phyloP scores from a whole-genome alignment of 2,113 vertebrate genomes.

The Phalacrocorax carbo region DNA sequence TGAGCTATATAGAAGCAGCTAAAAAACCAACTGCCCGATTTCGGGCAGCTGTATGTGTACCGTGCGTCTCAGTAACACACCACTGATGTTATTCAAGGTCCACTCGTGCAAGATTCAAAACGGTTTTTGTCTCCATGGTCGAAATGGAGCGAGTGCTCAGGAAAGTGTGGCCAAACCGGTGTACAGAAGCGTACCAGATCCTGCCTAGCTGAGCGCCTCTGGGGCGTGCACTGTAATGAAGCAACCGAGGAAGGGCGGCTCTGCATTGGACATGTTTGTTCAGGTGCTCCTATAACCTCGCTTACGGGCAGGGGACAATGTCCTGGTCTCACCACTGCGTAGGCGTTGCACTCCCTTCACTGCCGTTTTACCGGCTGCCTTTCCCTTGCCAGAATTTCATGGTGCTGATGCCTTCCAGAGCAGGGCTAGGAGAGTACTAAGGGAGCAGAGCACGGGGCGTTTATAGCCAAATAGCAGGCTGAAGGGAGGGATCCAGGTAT shows the following conservation, averaged over 20 bases:
- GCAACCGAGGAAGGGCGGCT: conserved; percentile 81
- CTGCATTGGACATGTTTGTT: conserved; percentile 83
- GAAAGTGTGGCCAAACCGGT: conserved; percentile 82
- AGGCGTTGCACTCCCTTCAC: background rate
- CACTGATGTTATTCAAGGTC: conserved; percentile 66
- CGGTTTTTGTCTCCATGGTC: conserved; percentile 87
- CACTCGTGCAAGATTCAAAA: conserved; percentile 49
- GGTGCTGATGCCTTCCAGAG: rapidly evolving
- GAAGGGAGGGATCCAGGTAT: background rate
- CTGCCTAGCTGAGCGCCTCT: conserved; percentile 76
- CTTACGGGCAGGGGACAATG: background rate
- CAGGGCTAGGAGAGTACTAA: background rate
- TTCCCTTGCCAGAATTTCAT: background rate
- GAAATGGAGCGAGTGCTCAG: conserved; percentile 87
- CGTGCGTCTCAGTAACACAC: background rate
- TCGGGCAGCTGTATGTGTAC: background rate
- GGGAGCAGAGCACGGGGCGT: background rate
- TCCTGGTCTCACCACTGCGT: background rate
- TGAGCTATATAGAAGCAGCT: background rate
- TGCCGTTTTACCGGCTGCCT: background rate
- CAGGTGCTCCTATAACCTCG: conserved; percentile 58
- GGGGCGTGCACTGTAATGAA: conserved; percentile 79
- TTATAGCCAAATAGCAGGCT: background rate
- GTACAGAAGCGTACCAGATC: conserved; percentile 85
- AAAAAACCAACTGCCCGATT: background rate